Conservation (phyloP, 2,888 invertebrate species). For the Leucania comma region DNA sequence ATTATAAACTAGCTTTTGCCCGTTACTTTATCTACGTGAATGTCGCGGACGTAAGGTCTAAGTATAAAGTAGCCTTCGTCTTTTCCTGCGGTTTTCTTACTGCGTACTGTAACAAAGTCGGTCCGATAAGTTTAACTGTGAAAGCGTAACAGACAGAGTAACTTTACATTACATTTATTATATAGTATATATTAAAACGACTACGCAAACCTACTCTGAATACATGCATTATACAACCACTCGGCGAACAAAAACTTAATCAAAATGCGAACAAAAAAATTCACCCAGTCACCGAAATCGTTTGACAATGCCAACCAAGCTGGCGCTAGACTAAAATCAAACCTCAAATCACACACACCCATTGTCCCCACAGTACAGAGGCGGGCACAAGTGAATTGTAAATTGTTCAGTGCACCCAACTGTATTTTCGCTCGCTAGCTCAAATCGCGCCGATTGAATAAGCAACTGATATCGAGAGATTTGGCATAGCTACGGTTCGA, state of each 20-base stretch:
- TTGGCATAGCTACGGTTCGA: constrained; percentile 66
- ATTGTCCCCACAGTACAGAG: constrained; percentile 67
- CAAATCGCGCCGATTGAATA: constrained; percentile 84
- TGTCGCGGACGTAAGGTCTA: no score
- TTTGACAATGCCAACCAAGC: constrained; percentile 57
- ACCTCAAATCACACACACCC: constrained; percentile 72
- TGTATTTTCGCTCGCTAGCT: constrained; percentile 79
- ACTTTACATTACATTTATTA: no score
- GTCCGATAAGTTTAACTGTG: no score
- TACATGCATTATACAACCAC: constrained; percentile 13
- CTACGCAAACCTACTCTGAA: neutral
- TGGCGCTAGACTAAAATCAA: constrained; percentile 66
- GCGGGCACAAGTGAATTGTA: constrained; percentile 80
- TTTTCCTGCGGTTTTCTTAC: no score
- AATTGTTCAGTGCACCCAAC: constrained; percentile 80
- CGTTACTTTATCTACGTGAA: no score
- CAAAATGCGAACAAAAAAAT: constrained; percentile 51
- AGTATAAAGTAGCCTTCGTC: no score
- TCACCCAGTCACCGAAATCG: constrained; percentile 51
- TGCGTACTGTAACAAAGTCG: no score
- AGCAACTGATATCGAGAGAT: constrained; percentile 83
- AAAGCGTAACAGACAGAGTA: no score
- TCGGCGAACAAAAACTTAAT: constrained; percentile 52
- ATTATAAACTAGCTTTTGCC: neutral
- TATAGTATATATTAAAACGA: neutral